Conservation (phyloP, 1,140 invertebrate genomes). For the Bombus balteatus region DNA sequence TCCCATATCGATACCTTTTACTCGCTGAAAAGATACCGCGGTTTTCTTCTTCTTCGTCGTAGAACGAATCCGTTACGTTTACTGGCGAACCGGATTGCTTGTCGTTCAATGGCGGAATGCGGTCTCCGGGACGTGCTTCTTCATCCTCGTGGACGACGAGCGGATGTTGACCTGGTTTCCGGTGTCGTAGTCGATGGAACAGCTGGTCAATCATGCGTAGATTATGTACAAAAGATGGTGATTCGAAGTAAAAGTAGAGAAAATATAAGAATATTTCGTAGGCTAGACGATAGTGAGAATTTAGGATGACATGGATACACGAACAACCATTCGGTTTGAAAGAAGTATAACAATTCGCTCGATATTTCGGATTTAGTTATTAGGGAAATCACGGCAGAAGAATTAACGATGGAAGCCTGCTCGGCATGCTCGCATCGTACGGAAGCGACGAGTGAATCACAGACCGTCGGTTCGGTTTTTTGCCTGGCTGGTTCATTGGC, state of each 20-base stretch:
- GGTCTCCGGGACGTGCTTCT: neutral
- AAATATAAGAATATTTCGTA: neutral
- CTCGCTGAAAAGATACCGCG: constrained; percentile 22
- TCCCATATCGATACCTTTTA: neutral
- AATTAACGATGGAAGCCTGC: neutral
- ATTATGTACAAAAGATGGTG: too few relatives aligned
- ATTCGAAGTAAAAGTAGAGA: neutral
- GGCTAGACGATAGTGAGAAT: too few relatives aligned
- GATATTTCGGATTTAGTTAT: neutral
- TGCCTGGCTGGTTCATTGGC: constrained; percentile 37
- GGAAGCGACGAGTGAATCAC: constrained; percentile 25
- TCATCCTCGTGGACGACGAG: neutral
- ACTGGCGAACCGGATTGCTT: constrained; percentile 2
- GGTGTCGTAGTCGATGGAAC: neutral
- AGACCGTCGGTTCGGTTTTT: constrained; percentile 27
- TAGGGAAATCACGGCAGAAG: neutral
- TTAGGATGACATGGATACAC: too few relatives aligned
- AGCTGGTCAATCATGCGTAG: neutral
- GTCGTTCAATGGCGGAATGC: constrained; percentile 15
- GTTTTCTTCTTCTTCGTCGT: neutral
- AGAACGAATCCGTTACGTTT: constrained; percentile 22
- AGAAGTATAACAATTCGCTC: too few relatives aligned
- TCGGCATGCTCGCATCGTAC: neutral
- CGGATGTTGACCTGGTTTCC: neutral
- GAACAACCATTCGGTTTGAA: neutral